Base-by-base conservation (phyloP, 2,113 vertebrate species). In the Hippocampus guttulatus region DNA sequence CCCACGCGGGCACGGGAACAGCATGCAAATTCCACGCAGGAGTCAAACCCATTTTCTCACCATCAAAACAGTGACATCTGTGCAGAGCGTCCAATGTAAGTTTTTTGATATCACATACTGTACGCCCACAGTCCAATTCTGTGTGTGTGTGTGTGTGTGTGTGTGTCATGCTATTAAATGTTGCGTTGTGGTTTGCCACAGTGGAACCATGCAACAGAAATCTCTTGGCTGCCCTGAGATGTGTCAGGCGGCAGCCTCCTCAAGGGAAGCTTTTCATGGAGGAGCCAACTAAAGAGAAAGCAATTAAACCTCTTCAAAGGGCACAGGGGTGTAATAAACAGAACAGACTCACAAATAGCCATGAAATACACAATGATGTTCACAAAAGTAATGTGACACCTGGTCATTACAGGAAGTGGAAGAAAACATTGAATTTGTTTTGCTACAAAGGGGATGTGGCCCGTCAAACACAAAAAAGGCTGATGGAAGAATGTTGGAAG, bases 291-390 rank as follows among this genome's bases (percentile, higher is more conserved):
- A 82, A 87, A 85, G 76, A 80, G 74, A 75, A 69, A 41, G 69
- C 75, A 87, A 89, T 86, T 84, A 83, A 85, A 88, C 81, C 60
- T 38, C 1, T 33, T 58, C 54, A 65, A 64, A 66, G 76, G 68
- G 67, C 5, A 40, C 40, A 72, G 33, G 47, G 47, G 70, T 54
- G 38, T 69, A 58, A 41, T 52, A 23, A 75, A 40, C 79, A 38
- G 21, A 18, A 52, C 62, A 73, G 38, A 70, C 62, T 76, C n/a
- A 67, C 54, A 60, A 14, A 10, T 40, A 63, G 30, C 30, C 20
- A 63, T 23, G 52, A 55, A 55, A 55, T 54, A n/a, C 8, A 51
- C 41, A 43, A 43, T 5, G 33, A 14, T 40, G 33, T 10, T 23
- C 5, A 66, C 43, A 45, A 63, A 40, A 41, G 33, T 16, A 63